These are phyloP conservation scores for Recurvirostra avosetta DNA, from an alignment of 2,113 vertebrate species.

Conservation along the genomic window DNA sequence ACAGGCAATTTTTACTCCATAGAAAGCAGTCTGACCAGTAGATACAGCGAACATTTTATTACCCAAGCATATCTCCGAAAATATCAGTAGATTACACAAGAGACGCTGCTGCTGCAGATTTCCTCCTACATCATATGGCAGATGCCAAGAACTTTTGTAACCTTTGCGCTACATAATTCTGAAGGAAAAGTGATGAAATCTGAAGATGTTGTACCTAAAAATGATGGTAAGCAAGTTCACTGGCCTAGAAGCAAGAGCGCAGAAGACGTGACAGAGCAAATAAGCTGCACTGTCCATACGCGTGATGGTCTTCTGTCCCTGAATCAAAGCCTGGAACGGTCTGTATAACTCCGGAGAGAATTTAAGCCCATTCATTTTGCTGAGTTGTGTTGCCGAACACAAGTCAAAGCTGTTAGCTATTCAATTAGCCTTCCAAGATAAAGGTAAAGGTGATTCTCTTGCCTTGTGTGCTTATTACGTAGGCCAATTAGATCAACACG, in stretches of 20 bases:
- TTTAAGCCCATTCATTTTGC: background rate
- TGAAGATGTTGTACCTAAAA: background rate
- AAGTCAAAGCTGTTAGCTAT: background rate
- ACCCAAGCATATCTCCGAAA: background rate
- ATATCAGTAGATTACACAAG: slow-evolving; percentile 21
- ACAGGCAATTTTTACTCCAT: background rate
- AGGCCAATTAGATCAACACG: background rate
- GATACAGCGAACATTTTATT: background rate
- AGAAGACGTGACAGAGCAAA: background rate
- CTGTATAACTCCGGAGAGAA: background rate
- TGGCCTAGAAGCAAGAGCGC: background rate
- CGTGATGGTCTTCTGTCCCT: background rate
- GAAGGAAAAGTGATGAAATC: background rate
- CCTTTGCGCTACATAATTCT: slow-evolving; percentile 22
- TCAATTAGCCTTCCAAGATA: background rate
- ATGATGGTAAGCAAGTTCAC: background rate
- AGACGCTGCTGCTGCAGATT: background rate
- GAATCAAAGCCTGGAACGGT: background rate
- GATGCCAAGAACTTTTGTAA: slow-evolving; percentile 22
- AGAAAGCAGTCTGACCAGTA: background rate
- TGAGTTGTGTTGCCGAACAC: background rate
- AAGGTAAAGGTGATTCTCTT: background rate
- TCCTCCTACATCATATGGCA: background rate
- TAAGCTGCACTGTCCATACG: background rate
- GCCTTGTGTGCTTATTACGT: background rate